Evolutionary conservation across 1,140 invertebrate genomes (phyloP).

Genomic region (Vanessa tameamea): DNA sequence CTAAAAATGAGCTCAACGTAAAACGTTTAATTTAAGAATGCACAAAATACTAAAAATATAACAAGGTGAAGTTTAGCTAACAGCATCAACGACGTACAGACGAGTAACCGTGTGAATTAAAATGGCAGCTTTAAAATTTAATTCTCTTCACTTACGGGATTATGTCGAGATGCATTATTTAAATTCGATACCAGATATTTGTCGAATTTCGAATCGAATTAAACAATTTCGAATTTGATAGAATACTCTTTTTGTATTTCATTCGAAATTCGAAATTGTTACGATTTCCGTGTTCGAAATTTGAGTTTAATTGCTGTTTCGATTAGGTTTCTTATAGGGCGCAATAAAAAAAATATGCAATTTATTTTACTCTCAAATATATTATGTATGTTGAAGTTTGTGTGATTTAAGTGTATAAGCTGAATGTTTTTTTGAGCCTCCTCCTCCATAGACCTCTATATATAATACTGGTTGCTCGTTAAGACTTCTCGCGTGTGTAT

Average conservation of each 20-base stretch:
- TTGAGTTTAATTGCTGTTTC: neutral
- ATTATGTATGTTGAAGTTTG: no score
- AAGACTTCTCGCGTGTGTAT: no score
- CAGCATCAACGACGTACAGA: neutral
- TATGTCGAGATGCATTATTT: neutral
- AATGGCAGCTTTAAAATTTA: neutral
- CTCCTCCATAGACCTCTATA: no score
- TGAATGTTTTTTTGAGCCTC: no score
- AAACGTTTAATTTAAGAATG: neutral
- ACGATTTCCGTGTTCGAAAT: neutral
- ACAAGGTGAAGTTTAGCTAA: no score
- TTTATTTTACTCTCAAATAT: no score
- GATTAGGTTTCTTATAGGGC: neutral
- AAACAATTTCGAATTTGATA: conserved; percentile 8
- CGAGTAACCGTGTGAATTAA: neutral
- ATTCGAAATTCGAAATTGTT: neutral
- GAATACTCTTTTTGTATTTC: neutral
- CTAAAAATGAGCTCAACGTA: neutral
- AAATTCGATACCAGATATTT: neutral
- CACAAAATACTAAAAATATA: neutral
- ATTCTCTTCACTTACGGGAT: neutral
- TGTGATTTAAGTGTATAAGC: no score
- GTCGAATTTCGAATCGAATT: conserved; percentile 11
- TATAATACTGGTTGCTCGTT: no score
- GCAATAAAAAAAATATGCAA: no score